phyloP scores from a whole-genome alignment of 2,888 invertebrate species.

The Epistrophe grossulariae region DNA sequence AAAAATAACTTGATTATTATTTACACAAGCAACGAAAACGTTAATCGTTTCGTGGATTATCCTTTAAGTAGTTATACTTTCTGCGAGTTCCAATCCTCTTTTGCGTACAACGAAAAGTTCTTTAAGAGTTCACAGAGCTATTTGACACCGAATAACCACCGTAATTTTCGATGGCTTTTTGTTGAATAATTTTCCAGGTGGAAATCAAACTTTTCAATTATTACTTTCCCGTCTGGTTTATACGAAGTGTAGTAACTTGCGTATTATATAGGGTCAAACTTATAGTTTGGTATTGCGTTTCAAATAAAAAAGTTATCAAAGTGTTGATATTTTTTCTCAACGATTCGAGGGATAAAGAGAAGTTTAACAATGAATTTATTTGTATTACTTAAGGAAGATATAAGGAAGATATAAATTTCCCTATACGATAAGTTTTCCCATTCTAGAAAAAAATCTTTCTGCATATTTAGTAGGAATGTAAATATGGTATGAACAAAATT shows the following conservation, averaged over 20 bases:
- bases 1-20: no score
- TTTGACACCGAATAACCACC: slow-evolving; percentile 36
- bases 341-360: no score
- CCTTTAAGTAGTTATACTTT: background rate
- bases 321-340: no score
- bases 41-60: background rate
- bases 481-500: no score
- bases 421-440: no score
- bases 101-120: slow-evolving; percentile 31
- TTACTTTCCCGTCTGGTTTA: background rate
- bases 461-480: no score
- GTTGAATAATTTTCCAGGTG: slow-evolving; percentile 46
- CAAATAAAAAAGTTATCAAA: no score
- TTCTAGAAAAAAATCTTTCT: no score
- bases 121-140: slow-evolving; percentile 9
- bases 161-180: slow-evolving; percentile 36
- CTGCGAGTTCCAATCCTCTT: background rate
- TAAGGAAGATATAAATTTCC: no score
- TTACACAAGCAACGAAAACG: background rate
- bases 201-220: slow-evolving; percentile 26
- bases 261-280: background rate
- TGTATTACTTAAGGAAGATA: no score
- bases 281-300: no score
- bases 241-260: background rate
- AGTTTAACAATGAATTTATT: no score